Conservation (phyloP, 2,797 vertebrate species). For the Momotus momota region DNA sequence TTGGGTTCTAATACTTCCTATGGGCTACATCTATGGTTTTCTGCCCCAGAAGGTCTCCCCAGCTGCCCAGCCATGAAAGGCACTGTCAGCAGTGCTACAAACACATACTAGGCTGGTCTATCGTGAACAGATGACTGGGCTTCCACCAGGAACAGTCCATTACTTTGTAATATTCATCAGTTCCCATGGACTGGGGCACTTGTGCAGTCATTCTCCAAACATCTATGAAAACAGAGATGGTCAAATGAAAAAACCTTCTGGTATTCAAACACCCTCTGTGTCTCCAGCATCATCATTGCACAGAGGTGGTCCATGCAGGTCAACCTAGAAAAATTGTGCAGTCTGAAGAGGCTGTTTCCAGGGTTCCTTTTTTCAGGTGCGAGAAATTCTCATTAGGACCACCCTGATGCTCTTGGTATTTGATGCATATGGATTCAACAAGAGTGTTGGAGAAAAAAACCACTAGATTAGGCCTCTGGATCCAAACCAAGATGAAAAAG, state of each 20-base stretch:
- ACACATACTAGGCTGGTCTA: not conserved
- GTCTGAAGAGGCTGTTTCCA: not conserved
- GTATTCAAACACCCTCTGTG: not conserved
- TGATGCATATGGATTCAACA: conserved; percentile 27
- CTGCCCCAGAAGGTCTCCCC: not conserved
- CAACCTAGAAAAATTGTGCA: not conserved
- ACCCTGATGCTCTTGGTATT: not conserved
- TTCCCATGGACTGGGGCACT: not conserved
- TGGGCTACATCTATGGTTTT: not conserved
- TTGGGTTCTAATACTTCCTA: not conserved
- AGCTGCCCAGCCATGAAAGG: not conserved
- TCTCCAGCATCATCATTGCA: not conserved
- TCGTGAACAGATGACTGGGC: not conserved
- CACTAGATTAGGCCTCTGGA: conserved; percentile 12
- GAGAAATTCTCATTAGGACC: not conserved
- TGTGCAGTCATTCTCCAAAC: not conserved
- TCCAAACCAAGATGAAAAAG: conserved; percentile 23
- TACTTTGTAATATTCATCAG: not conserved
- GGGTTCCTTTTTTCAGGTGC: not conserved
- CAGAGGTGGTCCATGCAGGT: not conserved
- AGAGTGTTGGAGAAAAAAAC: not conserved
- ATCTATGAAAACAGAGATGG: not conserved
- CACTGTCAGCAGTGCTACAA: not conserved
- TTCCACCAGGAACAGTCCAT: not conserved
- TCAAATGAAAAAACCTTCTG: not conserved